Percentiles rank a stretch among this genome's conserved stretches.
These are phyloP conservation scores for Butorides virescens DNA, from an alignment of 2,113 vertebrate genomes.

Conservation along the genomic window DNA sequence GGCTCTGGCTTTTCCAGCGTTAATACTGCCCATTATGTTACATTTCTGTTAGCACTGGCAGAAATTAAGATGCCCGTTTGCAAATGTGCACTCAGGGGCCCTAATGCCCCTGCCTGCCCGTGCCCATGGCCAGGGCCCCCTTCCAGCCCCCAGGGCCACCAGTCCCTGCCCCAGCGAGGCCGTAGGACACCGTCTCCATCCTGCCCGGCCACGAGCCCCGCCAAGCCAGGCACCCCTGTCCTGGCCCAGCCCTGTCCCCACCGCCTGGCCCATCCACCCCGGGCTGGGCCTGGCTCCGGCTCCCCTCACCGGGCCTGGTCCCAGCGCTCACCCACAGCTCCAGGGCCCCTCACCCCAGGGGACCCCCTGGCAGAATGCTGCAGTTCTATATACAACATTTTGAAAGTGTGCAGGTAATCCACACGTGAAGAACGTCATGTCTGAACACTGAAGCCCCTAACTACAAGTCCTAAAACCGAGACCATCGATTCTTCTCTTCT, in stretches of 20 bases:
- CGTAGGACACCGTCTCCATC: fast-evolving
- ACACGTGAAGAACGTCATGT: background rate
- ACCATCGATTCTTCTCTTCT: background rate
- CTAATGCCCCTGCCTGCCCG: background rate
- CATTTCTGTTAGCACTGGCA: background rate
- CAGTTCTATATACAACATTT: background rate
- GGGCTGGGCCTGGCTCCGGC: background rate
- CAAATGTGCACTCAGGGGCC: background rate
- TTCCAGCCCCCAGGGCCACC: background rate
- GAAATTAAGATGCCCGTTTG: background rate
- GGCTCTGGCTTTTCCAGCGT: background rate
- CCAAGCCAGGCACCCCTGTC: background rate
- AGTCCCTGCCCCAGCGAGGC: background rate
- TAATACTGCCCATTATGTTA: too few relatives aligned
- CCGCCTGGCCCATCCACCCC: background rate
- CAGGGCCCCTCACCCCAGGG: background rate
- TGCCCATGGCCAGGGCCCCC: fast-evolving
- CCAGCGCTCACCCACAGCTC: background rate
- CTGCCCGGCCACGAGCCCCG: fast-evolving
- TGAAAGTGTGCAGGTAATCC: background rate
- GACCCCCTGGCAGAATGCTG: background rate
- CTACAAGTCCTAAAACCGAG: background rate
- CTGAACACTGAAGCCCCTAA: background rate
- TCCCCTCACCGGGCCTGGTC: background rate
- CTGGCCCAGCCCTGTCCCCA: background rate